phyloP scores from a whole-genome alignment of 2,888 invertebrate species.

The Cetonia aurata region DNA sequence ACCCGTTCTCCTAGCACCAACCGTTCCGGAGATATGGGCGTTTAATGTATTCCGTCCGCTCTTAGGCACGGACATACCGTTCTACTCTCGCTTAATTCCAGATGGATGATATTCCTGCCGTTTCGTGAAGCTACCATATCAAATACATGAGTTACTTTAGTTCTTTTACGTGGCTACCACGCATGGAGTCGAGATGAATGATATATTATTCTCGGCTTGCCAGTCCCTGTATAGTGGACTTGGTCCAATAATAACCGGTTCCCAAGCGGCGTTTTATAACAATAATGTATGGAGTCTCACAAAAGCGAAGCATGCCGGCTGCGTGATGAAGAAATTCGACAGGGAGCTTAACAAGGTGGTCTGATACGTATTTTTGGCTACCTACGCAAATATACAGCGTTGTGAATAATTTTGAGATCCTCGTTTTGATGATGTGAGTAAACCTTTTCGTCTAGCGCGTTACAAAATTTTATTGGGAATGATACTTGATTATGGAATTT shows the following conservation, averaged over 20 bases:
- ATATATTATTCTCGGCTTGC: not conserved
- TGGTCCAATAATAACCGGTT: conserved; percentile 25
- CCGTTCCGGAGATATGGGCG: too few species aligned
- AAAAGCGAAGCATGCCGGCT: conserved; percentile 19
- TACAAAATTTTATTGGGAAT: too few species aligned
- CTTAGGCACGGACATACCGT: conserved; percentile 17
- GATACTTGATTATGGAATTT: too few species aligned
- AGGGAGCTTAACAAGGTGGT: too few species aligned
- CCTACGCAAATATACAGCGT: too few species aligned
- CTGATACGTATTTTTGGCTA: too few species aligned
- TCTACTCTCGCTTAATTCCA: conserved; percentile 13
- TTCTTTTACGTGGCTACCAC: conserved; percentile 44
- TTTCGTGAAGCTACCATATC: conserved; percentile 45
- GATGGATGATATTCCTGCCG: conserved; percentile 7
- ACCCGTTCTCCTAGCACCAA: too few species aligned
- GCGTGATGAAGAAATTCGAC: conserved; percentile 4
- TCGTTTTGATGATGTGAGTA: too few species aligned
- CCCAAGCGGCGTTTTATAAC: not conserved
- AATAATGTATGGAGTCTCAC: not conserved
- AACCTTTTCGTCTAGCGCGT: too few species aligned
- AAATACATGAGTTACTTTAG: conserved; percentile 38
- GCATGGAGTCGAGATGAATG: not conserved
- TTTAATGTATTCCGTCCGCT: conserved; percentile 41
- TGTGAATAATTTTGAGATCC: too few species aligned
- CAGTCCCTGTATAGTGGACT: not conserved